These are phyloP conservation scores for Harpegnathos saltator DNA, from an alignment of 1,140 invertebrate species.

Conservation along the genomic window DNA sequence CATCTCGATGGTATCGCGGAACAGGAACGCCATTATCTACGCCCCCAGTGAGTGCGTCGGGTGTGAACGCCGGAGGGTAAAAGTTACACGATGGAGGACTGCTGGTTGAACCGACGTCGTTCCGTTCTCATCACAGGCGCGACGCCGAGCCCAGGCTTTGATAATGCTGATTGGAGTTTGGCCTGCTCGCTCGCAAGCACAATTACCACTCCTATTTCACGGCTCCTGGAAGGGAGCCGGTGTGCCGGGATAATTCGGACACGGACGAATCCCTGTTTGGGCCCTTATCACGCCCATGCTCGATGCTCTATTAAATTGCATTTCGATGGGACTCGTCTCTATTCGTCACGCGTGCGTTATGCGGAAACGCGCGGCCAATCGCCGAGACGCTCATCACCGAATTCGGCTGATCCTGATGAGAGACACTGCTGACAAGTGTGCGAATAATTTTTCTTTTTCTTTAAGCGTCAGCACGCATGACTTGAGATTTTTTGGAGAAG, in stretches of 20 bases:
- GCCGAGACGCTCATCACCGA: background rate
- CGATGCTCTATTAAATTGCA: background rate
- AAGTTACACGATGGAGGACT: slow-evolving; percentile 47
- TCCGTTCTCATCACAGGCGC: slow-evolving; percentile 75
- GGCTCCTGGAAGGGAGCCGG: background rate
- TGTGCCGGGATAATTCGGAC: background rate
- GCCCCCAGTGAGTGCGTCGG: background rate
- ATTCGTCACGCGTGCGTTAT: background rate
- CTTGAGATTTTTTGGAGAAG: too few species aligned
- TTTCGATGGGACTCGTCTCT: background rate
- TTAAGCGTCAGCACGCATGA: too few species aligned
- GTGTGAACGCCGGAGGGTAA: slow-evolving; percentile 44
- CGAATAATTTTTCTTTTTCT: background rate
- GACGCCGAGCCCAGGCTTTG: slow-evolving; percentile 74
- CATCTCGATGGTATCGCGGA: slow-evolving; percentile 75
- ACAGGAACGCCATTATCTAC: slow-evolving; percentile 77
- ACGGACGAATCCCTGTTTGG: background rate
- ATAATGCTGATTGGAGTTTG: slow-evolving; percentile 83
- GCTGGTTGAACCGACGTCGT: background rate
- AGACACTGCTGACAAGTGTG: background rate
- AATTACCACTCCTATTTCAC: slow-evolving; percentile 19
- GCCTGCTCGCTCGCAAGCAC: slow-evolving; percentile 47
- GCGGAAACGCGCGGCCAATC: background rate
- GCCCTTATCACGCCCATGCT: background rate
- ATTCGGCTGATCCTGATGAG: background rate